Base-by-base conservation (phyloP, 2,797 vertebrate species). In the Odontamblyopus lacepedii region DNA sequence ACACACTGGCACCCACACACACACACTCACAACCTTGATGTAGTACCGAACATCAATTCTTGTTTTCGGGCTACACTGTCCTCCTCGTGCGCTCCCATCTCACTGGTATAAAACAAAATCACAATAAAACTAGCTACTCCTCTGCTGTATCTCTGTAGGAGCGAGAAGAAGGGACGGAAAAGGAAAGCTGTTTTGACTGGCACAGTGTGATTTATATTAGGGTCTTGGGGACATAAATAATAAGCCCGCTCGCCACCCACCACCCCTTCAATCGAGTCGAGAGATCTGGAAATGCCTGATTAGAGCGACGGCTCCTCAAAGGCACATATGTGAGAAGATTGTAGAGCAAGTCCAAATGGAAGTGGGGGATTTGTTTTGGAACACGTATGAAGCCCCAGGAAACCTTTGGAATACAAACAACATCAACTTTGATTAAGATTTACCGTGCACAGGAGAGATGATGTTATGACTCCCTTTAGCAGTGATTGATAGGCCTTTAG, bases 121-220 rank as follows among this genome's bases (percentile, higher is more conserved):
- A 75, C 76, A 85, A 85, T 83, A 77, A 80, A 73, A 69, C 73
- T 7, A 12, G 56, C 32, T 65, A 85, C 71, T 77, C 80, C 57
- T 80, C 51, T 71, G 73, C 78, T 66, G 63, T 71, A 73, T 83
- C 73, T 78, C 69, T 83, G 69, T 32, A 70, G 64, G 71, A 78
- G 67, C 66, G 82, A 63, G 62, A 73, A 44, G 23, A 32, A 30
- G 18, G 76, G 53, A 38, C 62, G 72, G 59, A 69, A 71, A 82
- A 77, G 75, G 83, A 79, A 86, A 84, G 63, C 79, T 70, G 72
- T 72, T 72, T 62, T 71, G 83, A 83, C 80, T 83, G 83, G 75
- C 78, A 74, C 85, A 67, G 81, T 77, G 81, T 91, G 86, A 93
- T 91, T 91, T 92, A 91, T 92, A 86, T 90, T 85, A 84, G 72